Conservation (phyloP, 2,888 invertebrate genomes). For the Lasioglossum villosulum region DNA sequence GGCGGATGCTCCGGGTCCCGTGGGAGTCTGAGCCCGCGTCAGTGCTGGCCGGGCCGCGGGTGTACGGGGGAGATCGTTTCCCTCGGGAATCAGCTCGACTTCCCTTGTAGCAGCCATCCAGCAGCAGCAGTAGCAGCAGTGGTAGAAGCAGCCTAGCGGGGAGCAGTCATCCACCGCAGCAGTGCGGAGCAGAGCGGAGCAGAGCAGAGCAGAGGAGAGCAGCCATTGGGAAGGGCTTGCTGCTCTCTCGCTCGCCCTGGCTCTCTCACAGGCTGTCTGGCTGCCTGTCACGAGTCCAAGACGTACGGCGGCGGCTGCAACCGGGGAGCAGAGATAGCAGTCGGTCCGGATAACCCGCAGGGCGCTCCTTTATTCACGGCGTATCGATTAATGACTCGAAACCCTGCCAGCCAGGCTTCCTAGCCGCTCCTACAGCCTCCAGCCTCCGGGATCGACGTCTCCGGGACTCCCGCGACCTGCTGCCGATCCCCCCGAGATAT, state of each 20-base stretch:
- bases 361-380: constrained; percentile 74
- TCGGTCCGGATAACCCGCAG: constrained; percentile 73
- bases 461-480: constrained; percentile 29
- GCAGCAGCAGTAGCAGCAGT: constrained; percentile 1
- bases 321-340: constrained; percentile 73
- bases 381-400: constrained; percentile 78
- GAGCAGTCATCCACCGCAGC: constrained; percentile 29
- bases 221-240: constrained; percentile 58
- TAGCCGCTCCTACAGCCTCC: constrained; percentile 3
- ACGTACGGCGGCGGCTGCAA: constrained; percentile 73
- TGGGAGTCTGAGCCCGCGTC: constrained; percentile 82
- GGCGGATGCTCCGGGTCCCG: constrained; percentile 71
- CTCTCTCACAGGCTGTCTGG: constrained; percentile 55
- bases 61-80: constrained; percentile 65
- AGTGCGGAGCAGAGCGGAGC: background rate
- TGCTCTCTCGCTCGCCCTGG: constrained; percentile 50
- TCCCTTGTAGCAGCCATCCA: constrained; percentile 64
- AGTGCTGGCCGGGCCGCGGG: constrained; percentile 76
- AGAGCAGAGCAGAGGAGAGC: background rate
- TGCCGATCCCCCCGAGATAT: constrained; percentile 49
- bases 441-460: constrained; percentile 42
- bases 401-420: constrained; percentile 56
- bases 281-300: constrained; percentile 79
- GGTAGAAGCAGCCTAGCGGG: constrained; percentile 6
- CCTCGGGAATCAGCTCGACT: constrained; percentile 70